Evolutionary conservation across 2,888 invertebrate species (phyloP).

Genomic region (Heliconius hortense): DNA sequence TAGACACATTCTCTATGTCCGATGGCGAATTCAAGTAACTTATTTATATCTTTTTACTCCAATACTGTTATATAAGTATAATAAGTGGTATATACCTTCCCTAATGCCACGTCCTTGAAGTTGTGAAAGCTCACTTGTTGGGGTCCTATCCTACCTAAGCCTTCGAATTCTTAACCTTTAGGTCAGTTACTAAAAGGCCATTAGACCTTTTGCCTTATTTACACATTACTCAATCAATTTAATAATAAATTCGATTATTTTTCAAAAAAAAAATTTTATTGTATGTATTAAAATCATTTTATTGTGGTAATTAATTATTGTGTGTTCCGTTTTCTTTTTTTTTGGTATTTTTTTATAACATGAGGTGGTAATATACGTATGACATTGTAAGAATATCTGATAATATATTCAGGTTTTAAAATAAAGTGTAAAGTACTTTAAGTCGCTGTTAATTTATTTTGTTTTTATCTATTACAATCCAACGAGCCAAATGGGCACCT

Average conservation of each 20-base stretch:
- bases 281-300: too few species aligned
- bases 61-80: not conserved
- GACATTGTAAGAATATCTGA: too few species aligned
- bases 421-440: too few species aligned
- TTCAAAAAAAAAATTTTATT: too few species aligned
- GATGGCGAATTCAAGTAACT: not conserved
- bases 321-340: too few species aligned
- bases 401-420: too few species aligned
- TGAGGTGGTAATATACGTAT: too few species aligned
- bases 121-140: not conserved
- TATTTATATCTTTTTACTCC: not conserved
- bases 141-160: not conserved
- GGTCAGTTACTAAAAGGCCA: slow-evolving; percentile 4
- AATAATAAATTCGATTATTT: not conserved
- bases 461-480: too few species aligned
- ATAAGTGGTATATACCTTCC: not conserved
- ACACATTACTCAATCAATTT: not conserved
- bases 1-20: not conserved
- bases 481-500: too few species aligned
- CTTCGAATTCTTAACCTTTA: slow-evolving; percentile 7
- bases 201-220: not conserved
- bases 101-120: not conserved
- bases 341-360: too few species aligned
- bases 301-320: too few species aligned
- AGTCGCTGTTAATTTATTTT: too few species aligned